A percentile compares a stretch with the other conserved stretches of the same genome.
Evolutionary conservation across 2,888 invertebrate genomes (phyloP).

Genomic region (Hyppa rectilinea): DNA sequence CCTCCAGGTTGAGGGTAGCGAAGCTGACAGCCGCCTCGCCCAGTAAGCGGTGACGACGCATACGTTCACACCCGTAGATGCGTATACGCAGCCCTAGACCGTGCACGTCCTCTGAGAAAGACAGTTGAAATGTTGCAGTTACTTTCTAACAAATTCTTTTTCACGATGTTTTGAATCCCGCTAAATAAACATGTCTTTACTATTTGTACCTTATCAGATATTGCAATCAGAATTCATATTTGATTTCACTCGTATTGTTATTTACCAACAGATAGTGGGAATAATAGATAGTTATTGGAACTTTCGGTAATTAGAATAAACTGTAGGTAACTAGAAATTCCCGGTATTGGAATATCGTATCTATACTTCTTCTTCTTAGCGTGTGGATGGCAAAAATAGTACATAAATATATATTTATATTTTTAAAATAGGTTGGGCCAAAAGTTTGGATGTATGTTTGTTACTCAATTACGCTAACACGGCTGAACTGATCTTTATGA

Average conservation of each 20-base stretch:
- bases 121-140: not conserved
- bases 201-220: not conserved
- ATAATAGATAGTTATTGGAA: not conserved
- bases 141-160: not conserved
- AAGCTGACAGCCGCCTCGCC: slow-evolving; percentile 98
- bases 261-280: not conserved
- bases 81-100: slow-evolving; percentile 97
- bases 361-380: no score
- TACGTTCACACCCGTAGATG: slow-evolving; percentile 97
- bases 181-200: not conserved
- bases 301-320: slow-evolving; percentile 1
- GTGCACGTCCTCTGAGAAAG: slow-evolving; percentile 95
- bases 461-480: no score
- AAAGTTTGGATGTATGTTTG: no score
- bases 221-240: not conserved
- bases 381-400: no score
- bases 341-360: not conserved
- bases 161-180: not conserved
- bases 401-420: no score
- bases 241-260: not conserved
- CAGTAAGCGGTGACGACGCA: slow-evolving; percentile 97
- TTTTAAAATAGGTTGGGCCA: no score
- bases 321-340: not conserved
- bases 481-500: no score
- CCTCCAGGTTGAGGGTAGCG: slow-evolving; percentile 96